Evolutionary conservation across 2,113 vertebrate genomes (phyloP), one percentile per base, ranked within the genome.

Genomic region (Proterorhinus semilunaris): DNA sequence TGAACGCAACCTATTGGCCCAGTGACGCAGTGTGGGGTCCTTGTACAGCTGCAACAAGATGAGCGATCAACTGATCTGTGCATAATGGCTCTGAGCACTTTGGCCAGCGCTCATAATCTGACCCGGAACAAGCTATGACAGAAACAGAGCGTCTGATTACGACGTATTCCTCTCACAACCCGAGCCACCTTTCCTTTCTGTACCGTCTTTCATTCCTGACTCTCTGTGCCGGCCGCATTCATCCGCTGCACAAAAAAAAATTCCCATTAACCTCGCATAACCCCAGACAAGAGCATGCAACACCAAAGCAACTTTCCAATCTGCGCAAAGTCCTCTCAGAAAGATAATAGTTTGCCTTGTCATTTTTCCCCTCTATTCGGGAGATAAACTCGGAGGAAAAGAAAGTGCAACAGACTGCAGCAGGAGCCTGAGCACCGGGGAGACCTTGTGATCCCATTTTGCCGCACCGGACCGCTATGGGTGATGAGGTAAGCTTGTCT

Each of bases 61-160:
- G 90, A 91, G 78, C 78, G 81, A 91, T 90, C 75, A 87, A 79
- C 81, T 91, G 84, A 86, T 90, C 87, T 90, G 74, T 87, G 87
- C 83, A 83, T 90, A 92, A 92, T 87, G 85, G 84, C 79, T 72
- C 86, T 75, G 78, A 79, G 78, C 82, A 83, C 84, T 83, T 76
- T 70, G 81, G 78, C 84, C 76, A 88, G 87, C 61, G 72, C 85
- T 91, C 88, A 88, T 91, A 87, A 90, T 90, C 90, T 91, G 86
- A 90, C 85, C 90, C 78, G 81, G 86, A 92, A 90, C 80, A 69
- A 88, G 87, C 82, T 82, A 53, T 91, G 91, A 91, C 89, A 93
- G 87, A 86, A 92, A 90, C 90, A 89, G 88, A 89, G 72, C 62
- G 43, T 75, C 73, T 76, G 86, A 92, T 92, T 87, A 91, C 91